Conservation (phyloP, 2,888 invertebrate genomes). For the Coelogynopora nodosa region DNA sequence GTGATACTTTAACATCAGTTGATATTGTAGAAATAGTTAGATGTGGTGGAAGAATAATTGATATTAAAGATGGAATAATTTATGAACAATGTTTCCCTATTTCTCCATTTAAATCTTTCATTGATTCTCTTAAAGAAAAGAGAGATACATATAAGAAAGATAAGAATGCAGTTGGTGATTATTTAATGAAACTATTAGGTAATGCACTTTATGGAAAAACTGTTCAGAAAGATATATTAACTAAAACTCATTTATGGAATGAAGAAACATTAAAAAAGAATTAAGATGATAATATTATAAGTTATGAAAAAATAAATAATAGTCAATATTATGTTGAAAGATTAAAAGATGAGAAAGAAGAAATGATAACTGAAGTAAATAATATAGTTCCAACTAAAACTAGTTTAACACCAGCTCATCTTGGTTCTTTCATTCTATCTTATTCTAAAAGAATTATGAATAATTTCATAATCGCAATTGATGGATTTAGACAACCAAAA, state of each 20-base stretch:
- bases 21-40: not conserved
- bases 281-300: slow-evolving; percentile 22
- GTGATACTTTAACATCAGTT: not conserved
- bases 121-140: not conserved
- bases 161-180: slow-evolving; percentile 35
- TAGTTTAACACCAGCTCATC: slow-evolving; percentile 12
- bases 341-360: slow-evolving; percentile 12
- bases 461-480: slow-evolving; percentile 39
- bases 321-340: slow-evolving; percentile 30
- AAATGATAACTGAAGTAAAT: not conserved
- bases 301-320: slow-evolving; percentile 35
- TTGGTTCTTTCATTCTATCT: slow-evolving; percentile 39
- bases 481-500: slow-evolving; percentile 32
- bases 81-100: not conserved
- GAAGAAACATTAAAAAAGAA: slow-evolving; percentile 22
- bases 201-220: slow-evolving; percentile 41
- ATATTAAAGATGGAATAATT: slow-evolving; percentile 2
- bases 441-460: slow-evolving; percentile 42
- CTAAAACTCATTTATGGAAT: slow-evolving; percentile 41
- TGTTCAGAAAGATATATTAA: slow-evolving; percentile 36
- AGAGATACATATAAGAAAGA: slow-evolving; percentile 16
- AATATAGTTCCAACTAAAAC: no score
- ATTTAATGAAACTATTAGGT: slow-evolving; percentile 32
- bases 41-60: not conserved
- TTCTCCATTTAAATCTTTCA: slow-evolving; percentile 36